These are phyloP conservation scores for Oikopleura dioica DNA, from an alignment of 23 tunicate species.

Conservation along the genomic window DNA sequence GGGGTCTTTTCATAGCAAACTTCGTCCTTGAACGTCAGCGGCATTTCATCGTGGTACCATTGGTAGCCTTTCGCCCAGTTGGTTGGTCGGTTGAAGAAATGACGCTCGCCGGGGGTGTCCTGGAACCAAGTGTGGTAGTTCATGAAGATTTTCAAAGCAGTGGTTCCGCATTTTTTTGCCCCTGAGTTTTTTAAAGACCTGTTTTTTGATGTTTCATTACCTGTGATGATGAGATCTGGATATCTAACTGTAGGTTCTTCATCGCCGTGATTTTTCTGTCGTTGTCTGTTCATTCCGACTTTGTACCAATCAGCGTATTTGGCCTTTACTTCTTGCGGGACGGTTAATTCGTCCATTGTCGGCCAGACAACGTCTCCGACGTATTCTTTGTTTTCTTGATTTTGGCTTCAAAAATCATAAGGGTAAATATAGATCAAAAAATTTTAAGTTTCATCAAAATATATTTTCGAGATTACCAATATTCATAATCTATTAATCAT, in stretches of 20 bases:
- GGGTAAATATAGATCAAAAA: too few relatives aligned
- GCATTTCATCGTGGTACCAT: conserved; percentile 6
- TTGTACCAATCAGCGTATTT: too few relatives aligned
- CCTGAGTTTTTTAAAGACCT: too few relatives aligned
- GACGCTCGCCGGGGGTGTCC: too few relatives aligned
- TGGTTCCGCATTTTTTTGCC: conserved; percentile 7
- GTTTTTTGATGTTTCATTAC: too few relatives aligned
- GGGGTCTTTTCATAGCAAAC: conserved; percentile 11
- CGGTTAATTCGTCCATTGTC: neutral
- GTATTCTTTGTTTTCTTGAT: neutral
- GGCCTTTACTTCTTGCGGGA: neutral
- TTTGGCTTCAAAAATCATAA: too few relatives aligned
- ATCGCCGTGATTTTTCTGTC: neutral
- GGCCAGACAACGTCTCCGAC: neutral
- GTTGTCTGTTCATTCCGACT: neutral
- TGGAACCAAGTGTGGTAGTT: neutral
- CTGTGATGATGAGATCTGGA: conserved; percentile 4
- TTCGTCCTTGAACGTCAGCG: neutral
- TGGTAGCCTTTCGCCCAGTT: neutral
- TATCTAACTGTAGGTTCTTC: neutral
- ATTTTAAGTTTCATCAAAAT: too few relatives aligned
- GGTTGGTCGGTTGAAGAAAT: conserved; percentile 3
- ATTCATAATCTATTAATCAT: too few relatives aligned
- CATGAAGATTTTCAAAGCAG: conserved; percentile 5
- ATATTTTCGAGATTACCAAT: too few relatives aligned